These are phyloP conservation scores for Nestor notabilis DNA, from an alignment of 2,113 vertebrate genomes.

Conservation along the genomic window DNA sequence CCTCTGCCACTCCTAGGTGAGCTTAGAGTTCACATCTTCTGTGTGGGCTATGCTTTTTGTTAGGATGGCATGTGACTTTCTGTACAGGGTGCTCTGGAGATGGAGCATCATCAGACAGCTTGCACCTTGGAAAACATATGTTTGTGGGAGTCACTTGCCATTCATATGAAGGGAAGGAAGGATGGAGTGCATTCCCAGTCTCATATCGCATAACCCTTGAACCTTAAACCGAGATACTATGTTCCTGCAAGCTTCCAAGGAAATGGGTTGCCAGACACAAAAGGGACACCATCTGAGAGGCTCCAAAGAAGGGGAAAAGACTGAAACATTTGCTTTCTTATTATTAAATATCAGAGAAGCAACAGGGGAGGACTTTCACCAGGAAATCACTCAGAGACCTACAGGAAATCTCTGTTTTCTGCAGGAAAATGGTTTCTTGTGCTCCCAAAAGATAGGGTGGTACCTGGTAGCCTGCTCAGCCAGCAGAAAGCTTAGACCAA, in stretches of 20 bases:
- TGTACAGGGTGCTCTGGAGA: background rate
- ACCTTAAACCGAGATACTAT: background rate
- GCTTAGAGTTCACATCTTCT: background rate
- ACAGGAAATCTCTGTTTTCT: background rate
- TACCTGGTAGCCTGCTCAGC: background rate
- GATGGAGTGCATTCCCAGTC: background rate
- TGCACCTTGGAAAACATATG: background rate
- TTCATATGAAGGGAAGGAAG: background rate
- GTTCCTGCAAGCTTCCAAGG: background rate
- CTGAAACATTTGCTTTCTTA: accelerated
- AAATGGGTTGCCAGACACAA: background rate
- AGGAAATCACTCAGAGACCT: background rate
- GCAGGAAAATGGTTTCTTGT: background rate
- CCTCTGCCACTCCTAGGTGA: background rate
- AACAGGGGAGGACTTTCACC: background rate
- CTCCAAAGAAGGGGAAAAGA: background rate
- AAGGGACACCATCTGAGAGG: background rate
- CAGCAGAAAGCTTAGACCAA: background rate
- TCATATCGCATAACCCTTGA: background rate
- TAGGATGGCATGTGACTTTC: background rate
- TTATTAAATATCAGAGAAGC: background rate
- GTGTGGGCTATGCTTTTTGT: background rate
- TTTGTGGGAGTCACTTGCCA: background rate
- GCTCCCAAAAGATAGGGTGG: background rate
- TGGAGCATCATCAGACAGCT: background rate